These are phyloP conservation scores for Poeciliopsis prolifica DNA, from an alignment of 2,113 vertebrate genomes.

Conservation along the genomic window DNA sequence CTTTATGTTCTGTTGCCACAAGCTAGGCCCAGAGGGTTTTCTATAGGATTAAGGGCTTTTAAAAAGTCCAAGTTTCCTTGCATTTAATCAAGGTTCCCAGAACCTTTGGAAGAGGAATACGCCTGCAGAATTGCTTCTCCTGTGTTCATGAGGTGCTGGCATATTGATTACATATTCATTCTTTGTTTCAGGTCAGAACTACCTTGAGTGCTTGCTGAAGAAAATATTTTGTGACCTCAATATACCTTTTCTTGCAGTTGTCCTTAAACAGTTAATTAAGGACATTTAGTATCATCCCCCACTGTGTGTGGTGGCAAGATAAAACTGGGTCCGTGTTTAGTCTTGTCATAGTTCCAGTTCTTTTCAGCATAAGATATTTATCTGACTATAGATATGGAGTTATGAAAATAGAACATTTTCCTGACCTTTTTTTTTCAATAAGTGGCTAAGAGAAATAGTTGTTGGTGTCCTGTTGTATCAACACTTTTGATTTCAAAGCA, in stretches of 20 bases:
- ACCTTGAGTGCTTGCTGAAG: neutral
- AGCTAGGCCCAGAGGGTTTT: neutral
- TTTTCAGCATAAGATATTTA: neutral
- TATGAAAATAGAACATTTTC: neutral
- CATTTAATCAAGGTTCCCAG: neutral
- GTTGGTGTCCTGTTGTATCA: neutral
- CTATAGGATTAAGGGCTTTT: neutral
- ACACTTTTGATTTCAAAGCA: no score
- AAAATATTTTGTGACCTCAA: neutral
- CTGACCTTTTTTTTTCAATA: neutral
- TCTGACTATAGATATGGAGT: neutral
- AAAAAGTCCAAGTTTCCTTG: neutral
- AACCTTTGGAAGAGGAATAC: neutral
- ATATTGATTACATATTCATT: neutral
- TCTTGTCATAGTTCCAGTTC: neutral
- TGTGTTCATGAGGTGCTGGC: neutral
- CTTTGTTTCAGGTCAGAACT: neutral
- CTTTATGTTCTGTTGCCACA: neutral
- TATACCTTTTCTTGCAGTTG: neutral
- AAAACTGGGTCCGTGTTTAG: neutral
- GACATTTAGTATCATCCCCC: neutral
- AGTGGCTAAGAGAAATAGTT: neutral
- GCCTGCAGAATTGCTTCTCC: neutral
- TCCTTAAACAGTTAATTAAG: neutral
- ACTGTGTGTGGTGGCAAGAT: neutral